Conservation (phyloP, 2,797 vertebrate genomes). For the Spheniscus humboldti region DNA sequence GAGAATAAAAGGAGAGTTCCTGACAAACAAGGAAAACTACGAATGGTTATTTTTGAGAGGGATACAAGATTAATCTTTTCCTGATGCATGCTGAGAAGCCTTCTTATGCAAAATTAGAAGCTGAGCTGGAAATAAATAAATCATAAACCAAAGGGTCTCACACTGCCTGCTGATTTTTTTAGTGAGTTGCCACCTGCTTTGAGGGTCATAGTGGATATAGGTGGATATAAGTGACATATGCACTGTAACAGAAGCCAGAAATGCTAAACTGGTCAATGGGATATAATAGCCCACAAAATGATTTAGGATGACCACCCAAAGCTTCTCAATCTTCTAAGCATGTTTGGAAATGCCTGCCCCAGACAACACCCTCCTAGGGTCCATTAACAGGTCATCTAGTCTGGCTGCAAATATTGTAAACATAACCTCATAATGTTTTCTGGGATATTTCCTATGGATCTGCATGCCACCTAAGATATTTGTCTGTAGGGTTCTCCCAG, state of each 20-base stretch:
- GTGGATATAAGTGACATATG: not conserved
- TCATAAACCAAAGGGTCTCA: not conserved
- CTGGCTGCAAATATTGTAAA: not conserved
- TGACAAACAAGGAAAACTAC: not conserved
- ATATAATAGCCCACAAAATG: not conserved
- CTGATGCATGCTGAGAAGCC: not conserved
- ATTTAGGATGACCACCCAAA: not conserved
- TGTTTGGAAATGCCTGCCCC: not conserved
- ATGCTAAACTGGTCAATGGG: not conserved
- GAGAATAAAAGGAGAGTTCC: not conserved
- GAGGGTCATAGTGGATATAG: not conserved
- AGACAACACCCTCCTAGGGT: not conserved
- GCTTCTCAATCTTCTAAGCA: not conserved
- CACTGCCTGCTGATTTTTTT: not conserved
- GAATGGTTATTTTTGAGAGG: not conserved
- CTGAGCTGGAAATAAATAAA: not conserved
- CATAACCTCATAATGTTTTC: not conserved
- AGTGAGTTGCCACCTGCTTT: not conserved
- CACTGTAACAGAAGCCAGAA: not conserved
- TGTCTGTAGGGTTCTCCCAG: not conserved
- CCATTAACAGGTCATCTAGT: not conserved
- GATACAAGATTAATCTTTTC: not conserved
- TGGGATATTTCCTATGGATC: not conserved
- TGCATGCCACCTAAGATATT: not conserved
- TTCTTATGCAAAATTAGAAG: not conserved